A percentile compares a stretch with the other conserved stretches of the same genome.
phyloP scores from a whole-genome alignment of 2,888 invertebrate genomes.

The Hanleya hanleyi region DNA sequence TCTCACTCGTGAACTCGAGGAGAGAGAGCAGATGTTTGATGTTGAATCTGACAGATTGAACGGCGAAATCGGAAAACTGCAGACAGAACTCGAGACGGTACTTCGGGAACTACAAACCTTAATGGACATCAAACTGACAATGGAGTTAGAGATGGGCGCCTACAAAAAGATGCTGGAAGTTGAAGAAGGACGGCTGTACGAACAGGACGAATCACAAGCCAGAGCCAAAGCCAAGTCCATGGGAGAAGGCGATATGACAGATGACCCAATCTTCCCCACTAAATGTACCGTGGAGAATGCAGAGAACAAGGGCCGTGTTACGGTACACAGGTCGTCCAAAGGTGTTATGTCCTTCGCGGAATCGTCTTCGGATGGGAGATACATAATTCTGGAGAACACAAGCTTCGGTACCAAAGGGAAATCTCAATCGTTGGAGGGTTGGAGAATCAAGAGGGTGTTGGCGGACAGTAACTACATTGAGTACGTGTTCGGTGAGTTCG shows the following conservation, averaged over 20 bases:
- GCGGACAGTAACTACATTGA: not conserved
- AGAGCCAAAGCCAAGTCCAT: not conserved
- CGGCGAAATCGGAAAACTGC: conserved; percentile 30
- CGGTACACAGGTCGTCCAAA: conserved; percentile 36
- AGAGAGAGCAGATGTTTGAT: conserved; percentile 33
- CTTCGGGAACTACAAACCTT: conserved; percentile 48
- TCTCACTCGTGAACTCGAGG: not conserved
- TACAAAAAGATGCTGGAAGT: conserved; percentile 76
- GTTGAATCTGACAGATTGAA: conserved; percentile 14
- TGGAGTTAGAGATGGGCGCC: conserved; percentile 76
- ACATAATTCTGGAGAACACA: conserved; percentile 40
- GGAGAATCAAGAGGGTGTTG: not conserved
- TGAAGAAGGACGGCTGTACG: conserved; percentile 73
- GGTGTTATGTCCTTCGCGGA: conserved; percentile 32
- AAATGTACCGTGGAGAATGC: not conserved
- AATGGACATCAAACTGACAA: conserved; percentile 75
- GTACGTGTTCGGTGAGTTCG: conserved; percentile 7
- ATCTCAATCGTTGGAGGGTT: conserved; percentile 14
- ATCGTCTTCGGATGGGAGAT: conserved; percentile 32
- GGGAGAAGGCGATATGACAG: not conserved
- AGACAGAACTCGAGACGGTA: conserved; percentile 41
- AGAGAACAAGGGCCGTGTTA: conserved; percentile 36
- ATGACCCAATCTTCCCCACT: not conserved
- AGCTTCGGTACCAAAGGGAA: conserved; percentile 32
- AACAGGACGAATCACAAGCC: no score